phyloP scores from a whole-genome alignment of 2,797 vertebrate genomes.

The Phrynocephalus forsythii region DNA sequence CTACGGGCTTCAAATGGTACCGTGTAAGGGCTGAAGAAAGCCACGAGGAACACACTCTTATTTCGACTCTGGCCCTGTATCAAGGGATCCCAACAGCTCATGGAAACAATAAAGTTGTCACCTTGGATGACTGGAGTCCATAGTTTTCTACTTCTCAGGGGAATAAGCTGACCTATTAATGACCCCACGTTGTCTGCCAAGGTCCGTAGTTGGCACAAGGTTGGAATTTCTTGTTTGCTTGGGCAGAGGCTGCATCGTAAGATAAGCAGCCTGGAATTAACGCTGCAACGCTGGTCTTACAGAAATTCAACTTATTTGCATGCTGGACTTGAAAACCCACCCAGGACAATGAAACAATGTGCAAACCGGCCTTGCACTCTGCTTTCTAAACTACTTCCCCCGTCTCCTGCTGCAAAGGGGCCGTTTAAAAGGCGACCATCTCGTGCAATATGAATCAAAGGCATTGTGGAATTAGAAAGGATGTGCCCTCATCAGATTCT shows the following conservation, averaged over 20 bases:
- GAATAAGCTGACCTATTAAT: background rate
- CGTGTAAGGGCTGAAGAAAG: too few relatives aligned
- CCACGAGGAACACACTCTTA: background rate
- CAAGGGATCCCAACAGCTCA: background rate
- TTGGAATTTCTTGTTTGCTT: conserved; percentile 23
- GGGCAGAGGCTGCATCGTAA: conserved; percentile 4
- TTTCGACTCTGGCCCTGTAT: too few relatives aligned
- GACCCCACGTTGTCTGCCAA: background rate
- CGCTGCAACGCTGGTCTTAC: background rate
- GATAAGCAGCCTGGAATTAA: background rate
- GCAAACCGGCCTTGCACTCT: background rate
- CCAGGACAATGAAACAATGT: background rate
- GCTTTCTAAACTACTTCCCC: background rate
- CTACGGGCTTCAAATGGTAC: background rate
- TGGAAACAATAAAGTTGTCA: background rate
- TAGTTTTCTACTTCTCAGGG: background rate
- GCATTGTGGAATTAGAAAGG: background rate
- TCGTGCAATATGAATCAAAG: background rate
- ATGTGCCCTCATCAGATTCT: too few relatives aligned
- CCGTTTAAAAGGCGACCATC: background rate
- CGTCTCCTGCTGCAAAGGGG: background rate
- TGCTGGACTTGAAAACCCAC: too few relatives aligned
- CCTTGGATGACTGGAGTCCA: background rate
- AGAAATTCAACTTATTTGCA: too few relatives aligned
- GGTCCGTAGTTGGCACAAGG: background rate